Percentiles rank a stretch among this genome's conserved stretches.
Conservation (phyloP, 2,113 vertebrate species). For the Thalassoma bifasciatum region DNA sequence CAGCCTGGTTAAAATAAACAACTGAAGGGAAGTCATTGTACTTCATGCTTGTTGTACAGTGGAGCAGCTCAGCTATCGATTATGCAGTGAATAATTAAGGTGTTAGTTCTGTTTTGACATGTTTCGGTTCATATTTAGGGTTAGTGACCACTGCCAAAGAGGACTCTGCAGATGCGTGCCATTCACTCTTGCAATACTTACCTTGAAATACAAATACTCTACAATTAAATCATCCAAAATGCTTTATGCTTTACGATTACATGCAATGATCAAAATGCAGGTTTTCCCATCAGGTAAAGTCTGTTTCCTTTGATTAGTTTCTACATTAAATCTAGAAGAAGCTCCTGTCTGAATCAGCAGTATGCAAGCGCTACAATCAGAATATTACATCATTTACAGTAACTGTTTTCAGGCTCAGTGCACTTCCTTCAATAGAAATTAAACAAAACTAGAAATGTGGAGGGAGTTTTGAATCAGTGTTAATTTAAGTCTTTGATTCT, state of each 20-base stretch:
- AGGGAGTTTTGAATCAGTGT: not conserved
- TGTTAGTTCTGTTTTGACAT: slow-evolving; percentile 55
- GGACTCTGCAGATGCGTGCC: slow-evolving; percentile 52
- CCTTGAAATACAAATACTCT: slow-evolving; percentile 24
- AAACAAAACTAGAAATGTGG: slow-evolving; percentile 10
- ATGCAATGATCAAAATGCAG: slow-evolving; percentile 75
- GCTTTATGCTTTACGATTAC: slow-evolving; percentile 49
- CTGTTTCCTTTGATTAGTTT: not conserved
- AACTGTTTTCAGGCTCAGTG: slow-evolving; percentile 14
- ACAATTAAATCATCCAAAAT: slow-evolving; percentile 34
- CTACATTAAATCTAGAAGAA: not conserved
- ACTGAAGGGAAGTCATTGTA: not conserved
- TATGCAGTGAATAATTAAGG: not conserved
- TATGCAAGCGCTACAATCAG: slow-evolving; percentile 33
- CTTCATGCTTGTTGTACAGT: slow-evolving; percentile 41
- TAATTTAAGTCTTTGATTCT: slow-evolving; percentile 6
- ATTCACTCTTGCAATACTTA: slow-evolving; percentile 44
- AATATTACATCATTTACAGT: not conserved
- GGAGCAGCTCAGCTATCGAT: slow-evolving; percentile 49
- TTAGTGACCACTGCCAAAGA: slow-evolving; percentile 49
- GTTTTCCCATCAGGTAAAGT: not conserved
- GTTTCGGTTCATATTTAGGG: slow-evolving; percentile 33
- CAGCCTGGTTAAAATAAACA: no score
- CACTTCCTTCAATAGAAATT: slow-evolving; percentile 8
- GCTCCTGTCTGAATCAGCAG: not conserved